phyloP scores from a whole-genome alignment of 2,113 vertebrate species.

The Pelecanoides urinatrix region DNA sequence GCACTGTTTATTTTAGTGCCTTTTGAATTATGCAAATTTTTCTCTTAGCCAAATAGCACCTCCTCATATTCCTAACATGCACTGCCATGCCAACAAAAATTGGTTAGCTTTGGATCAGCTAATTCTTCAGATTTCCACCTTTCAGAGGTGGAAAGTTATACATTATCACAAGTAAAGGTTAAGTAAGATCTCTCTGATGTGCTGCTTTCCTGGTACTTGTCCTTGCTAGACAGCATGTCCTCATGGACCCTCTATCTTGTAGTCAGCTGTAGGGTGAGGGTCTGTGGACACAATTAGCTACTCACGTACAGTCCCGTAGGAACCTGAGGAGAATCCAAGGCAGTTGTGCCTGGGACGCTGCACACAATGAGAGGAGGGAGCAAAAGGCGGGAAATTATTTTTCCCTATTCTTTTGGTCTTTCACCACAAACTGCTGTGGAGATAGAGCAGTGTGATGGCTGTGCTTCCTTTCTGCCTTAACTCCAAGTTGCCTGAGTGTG shows the following conservation, averaged over 20 bases:
- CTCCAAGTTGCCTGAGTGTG: neutral
- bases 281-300: neutral
- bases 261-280: neutral
- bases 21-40: neutral
- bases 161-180: neutral
- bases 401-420: neutral
- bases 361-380: neutral
- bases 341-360: neutral
- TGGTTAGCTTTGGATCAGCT: neutral
- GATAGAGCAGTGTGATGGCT: neutral
- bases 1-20: neutral
- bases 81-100: neutral
- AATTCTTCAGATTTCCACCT: neutral
- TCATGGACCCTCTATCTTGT: neutral
- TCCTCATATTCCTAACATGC: neutral
- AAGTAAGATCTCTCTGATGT: neutral
- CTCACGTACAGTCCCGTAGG: accelerated
- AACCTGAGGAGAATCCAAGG: neutral
- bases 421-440: neutral
- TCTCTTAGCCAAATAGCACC: neutral
- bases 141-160: neutral
- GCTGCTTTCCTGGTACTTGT: neutral
- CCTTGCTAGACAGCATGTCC: neutral
- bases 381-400: neutral
- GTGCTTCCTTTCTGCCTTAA: neutral